Conservation (phyloP, 2,888 invertebrate species). For the Drosophila paranaensis region DNA sequence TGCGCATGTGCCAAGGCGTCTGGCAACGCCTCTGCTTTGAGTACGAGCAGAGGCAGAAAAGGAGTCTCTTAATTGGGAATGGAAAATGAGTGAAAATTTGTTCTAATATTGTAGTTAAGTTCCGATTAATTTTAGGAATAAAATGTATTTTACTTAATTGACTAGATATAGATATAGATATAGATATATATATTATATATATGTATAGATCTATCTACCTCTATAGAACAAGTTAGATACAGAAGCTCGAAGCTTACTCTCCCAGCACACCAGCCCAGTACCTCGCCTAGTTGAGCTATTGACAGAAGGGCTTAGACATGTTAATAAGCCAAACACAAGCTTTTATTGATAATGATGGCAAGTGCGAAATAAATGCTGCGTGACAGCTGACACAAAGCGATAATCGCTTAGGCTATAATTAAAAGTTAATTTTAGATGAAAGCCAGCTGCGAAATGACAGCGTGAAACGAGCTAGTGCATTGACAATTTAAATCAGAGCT, state of each 20-base stretch:
- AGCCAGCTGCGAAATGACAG: constrained; percentile 8
- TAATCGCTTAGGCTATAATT: not conserved
- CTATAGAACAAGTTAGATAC: no score
- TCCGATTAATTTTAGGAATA: no score
- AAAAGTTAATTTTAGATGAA: not conserved
- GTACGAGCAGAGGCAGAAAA: constrained; percentile 50
- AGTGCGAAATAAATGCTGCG: not conserved
- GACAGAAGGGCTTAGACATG: not conserved
- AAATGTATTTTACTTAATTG: no score
- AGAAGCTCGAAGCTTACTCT: not conserved
- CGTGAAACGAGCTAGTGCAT: not conserved
- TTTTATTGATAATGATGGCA: not conserved
- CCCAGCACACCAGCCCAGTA: not conserved
- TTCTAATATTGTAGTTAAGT: no score
- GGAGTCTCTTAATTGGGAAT: not conserved
- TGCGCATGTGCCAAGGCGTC: constrained; percentile 93
- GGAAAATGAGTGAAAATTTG: not conserved
- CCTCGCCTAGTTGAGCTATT: not conserved
- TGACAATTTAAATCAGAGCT: constrained; percentile 17
- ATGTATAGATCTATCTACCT: no score
- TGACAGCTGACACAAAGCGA: constrained; percentile 1
- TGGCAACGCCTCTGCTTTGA: constrained; percentile 91
- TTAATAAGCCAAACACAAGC: constrained; percentile 1
- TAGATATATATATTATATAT: no score
- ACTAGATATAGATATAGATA: no score